Base-by-base conservation (phyloP, 2,888 invertebrate species). In the Rhaphigaster nebulosa region DNA sequence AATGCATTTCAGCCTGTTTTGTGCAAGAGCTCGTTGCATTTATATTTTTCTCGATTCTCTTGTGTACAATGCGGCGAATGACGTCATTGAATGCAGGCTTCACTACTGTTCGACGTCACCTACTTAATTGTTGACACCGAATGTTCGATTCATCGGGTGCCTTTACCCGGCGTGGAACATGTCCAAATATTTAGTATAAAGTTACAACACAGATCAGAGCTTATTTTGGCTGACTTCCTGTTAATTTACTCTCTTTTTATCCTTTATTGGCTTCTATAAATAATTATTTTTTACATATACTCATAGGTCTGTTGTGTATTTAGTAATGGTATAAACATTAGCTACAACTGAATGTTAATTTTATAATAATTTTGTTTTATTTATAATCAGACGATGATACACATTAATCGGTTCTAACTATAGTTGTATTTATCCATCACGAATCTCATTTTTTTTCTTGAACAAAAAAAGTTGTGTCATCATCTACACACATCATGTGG, bases 161-260 rank as follows among this genome's bases (percentile, higher is more conserved):
- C 34, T 76, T 34, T 38, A 76, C 34, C 23, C 26, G 20, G 8
- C 8, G 20, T 76, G 70, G 70, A 76, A 34, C 38, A 38, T 10
- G 38, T 76, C 70, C 70, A 76, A 76, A 76, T 23, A 38, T 65
- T 76, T 38, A 1, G 29, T 34, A 38, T 76, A 76, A 38, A 76
- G 38, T 76, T 76, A 34, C 34, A 76, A 76, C 0, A 34, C 29
- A 65, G 65, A 65, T 29, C 29, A 15, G 1, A 38, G 8, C 34
- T 38, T 76, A 38, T 76, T 76, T 38, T 34, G 70, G 70, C 34
- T 76, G 20, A 76, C 70, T 76, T 76, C 70, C 70, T 76, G 38
- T 8, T 76, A 8, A 60, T 29, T 8, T 20, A 15, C 15, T 34
- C 34, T 76, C 38, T 76, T 23, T 76, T 76, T 76, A 76, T 23